Evolutionary conservation across 2,888 invertebrate species (phyloP).

Genomic region (Alitta virens): DNA sequence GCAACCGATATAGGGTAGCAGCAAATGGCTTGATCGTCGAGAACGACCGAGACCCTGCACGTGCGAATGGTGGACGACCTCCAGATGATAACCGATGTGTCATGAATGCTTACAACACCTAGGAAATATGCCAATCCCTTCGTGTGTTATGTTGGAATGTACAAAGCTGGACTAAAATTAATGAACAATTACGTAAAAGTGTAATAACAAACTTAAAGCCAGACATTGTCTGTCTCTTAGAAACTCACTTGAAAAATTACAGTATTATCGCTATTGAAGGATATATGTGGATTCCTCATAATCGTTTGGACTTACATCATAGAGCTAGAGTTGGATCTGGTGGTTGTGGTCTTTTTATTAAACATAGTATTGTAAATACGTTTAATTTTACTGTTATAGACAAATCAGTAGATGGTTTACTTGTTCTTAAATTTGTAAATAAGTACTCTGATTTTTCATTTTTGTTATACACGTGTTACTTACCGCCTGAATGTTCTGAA

Average conservation of each 20-base stretch:
- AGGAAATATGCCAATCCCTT: no score
- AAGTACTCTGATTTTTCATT: neutral
- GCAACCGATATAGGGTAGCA: no score
- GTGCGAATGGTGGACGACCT: no score
- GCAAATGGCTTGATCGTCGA: no score
- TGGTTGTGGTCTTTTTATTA: neutral
- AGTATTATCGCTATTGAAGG: neutral
- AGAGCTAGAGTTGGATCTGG: neutral
- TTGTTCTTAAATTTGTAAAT: neutral
- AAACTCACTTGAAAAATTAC: neutral
- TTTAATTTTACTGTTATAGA: neutral
- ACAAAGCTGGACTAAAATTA: neutral
- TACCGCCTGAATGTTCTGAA: neutral
- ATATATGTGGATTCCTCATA: no score
- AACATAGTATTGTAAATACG: neutral
- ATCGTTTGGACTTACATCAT: neutral
- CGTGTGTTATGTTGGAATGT: neutral
- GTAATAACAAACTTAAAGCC: neutral
- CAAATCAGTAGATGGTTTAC: neutral
- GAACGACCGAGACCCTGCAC: no score
- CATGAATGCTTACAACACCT: no score
- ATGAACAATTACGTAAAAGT: no score
- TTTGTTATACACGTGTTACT: neutral
- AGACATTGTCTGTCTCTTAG: neutral
- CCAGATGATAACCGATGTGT: no score